Evolutionary conservation across 2,797 vertebrate genomes (phyloP).

Genomic region (Eremophila alpestris): DNA sequence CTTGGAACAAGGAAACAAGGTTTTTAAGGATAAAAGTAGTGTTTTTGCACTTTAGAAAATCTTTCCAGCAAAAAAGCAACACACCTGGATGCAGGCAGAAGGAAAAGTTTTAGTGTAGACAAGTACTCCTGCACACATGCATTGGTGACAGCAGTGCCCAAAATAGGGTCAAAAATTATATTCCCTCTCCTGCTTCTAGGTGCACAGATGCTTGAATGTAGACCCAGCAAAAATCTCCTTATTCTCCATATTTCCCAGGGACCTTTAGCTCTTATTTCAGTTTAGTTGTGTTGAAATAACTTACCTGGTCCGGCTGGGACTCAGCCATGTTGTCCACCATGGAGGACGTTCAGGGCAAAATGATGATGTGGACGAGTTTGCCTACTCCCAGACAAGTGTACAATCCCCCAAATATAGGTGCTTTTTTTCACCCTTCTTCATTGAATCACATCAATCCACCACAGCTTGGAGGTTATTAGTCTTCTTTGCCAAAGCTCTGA

Average conservation of each 20-base stretch:
- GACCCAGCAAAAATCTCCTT: background rate
- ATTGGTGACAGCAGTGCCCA: background rate
- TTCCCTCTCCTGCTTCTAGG: background rate
- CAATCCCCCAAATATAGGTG: background rate
- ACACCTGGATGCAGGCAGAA: background rate
- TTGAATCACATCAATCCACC: background rate
- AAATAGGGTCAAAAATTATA: background rate
- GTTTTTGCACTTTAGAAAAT: background rate
- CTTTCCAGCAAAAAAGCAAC: background rate
- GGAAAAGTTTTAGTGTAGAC: background rate
- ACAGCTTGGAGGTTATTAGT: background rate
- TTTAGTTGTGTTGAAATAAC: background rate
- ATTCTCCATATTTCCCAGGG: background rate
- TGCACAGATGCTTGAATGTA: background rate
- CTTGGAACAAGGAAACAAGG: background rate
- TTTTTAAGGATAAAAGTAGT: background rate
- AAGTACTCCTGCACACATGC: rapidly evolving
- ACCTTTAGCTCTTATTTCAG: background rate
- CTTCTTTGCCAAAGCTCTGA: background rate
- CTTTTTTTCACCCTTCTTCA: background rate
- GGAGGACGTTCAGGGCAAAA: background rate
- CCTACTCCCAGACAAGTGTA: background rate
- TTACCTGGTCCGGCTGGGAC: background rate
- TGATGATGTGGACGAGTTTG: background rate
- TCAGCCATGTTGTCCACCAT: background rate